phyloP scores from a whole-genome alignment of 2,113 vertebrate species.

The Pycnonotus jocosus region DNA sequence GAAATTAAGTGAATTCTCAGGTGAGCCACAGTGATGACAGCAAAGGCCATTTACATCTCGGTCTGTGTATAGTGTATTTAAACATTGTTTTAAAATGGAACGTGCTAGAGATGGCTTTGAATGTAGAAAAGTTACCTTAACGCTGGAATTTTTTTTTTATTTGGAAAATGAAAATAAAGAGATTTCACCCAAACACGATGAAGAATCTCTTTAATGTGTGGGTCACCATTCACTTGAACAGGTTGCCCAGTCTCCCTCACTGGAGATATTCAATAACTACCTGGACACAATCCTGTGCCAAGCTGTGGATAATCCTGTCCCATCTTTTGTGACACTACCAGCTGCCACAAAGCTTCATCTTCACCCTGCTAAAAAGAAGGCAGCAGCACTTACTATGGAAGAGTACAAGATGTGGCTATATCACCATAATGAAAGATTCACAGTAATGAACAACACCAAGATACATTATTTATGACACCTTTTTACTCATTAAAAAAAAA shows the following conservation, averaged over 20 bases:
- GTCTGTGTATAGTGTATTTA: neutral
- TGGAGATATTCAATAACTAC: neutral
- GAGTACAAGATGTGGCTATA: neutral
- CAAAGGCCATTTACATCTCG: neutral
- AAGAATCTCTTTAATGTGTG: neutral
- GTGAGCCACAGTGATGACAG: neutral
- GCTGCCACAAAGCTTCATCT: neutral
- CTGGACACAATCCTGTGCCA: neutral
- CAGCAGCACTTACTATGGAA: neutral
- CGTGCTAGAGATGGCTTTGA: neutral
- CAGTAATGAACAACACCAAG: neutral
- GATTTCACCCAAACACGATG: neutral
- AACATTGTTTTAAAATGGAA: neutral
- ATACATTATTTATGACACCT: neutral
- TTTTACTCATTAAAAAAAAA: neutral
- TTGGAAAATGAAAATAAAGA: neutral
- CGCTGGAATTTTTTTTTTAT: rapidly evolving
- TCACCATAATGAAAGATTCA: neutral
- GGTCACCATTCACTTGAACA: neutral
- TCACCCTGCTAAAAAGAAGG: neutral
- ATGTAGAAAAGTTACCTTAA: neutral
- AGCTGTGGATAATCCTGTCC: neutral
- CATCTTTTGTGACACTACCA: neutral
- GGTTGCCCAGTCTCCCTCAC: neutral
- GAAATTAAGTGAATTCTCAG: neutral